Conservation (phyloP, 2,888 invertebrate species). For the Tetragonisca angustula region DNA sequence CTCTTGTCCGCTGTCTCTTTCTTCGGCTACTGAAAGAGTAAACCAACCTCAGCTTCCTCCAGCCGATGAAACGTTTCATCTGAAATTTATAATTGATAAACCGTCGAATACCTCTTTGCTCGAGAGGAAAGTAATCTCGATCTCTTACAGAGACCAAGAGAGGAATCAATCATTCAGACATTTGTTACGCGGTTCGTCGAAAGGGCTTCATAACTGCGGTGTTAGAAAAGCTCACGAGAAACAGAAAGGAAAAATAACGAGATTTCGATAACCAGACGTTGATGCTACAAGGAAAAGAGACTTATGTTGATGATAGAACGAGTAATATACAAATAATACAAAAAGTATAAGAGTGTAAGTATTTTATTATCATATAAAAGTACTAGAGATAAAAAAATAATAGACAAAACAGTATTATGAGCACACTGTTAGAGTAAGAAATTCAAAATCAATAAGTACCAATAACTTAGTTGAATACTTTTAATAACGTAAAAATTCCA, state of each 20-base stretch:
- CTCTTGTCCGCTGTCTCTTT: neutral
- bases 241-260: neutral
- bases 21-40: conserved; percentile 20
- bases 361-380: neutral
- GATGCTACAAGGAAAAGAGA: too few relatives aligned
- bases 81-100: conserved; percentile 28
- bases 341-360: neutral
- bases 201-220: neutral
- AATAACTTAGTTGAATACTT: neutral
- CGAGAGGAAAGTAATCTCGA: conserved; percentile 4
- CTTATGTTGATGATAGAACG: too few relatives aligned
- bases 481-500: neutral
- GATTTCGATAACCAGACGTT: neutral
- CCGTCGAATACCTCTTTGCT: conserved; percentile 2
- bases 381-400: too few relatives aligned
- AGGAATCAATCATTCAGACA: conserved; percentile 21
- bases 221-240: neutral
- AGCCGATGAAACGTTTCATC: neutral
- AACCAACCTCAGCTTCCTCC: neutral
- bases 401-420: too few relatives aligned
- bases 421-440: too few relatives aligned
- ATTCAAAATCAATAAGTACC: too few relatives aligned
- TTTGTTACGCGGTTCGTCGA: conserved; percentile 4
- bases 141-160: conserved; percentile 1
- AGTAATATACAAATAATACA: neutral